Evolutionary conservation across 2,888 invertebrate species (phyloP).

Genomic region (Nephrotoma guestfalica): DNA sequence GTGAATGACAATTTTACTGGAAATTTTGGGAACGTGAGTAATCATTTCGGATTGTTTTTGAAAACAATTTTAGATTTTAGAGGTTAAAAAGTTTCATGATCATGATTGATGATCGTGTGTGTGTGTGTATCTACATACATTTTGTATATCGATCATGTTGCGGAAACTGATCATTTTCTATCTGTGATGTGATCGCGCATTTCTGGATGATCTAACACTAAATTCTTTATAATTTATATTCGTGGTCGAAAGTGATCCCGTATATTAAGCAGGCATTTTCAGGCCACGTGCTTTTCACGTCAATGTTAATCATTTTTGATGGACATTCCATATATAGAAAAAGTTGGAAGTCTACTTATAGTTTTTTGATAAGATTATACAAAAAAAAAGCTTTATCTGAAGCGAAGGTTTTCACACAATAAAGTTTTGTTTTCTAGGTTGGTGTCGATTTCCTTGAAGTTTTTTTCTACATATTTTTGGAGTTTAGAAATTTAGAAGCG

Average conservation of each 20-base stretch:
- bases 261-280: background rate
- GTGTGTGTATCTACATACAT: background rate
- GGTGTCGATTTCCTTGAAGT: background rate
- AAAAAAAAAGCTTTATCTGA: background rate
- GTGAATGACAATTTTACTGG: background rate
- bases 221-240: background rate
- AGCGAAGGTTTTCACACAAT: background rate
- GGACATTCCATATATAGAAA: background rate
- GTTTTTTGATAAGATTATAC: background rate
- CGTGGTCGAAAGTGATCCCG: background rate
- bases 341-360: background rate
- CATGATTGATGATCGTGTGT: background rate
- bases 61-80: background rate
- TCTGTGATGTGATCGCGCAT: too few species aligned
- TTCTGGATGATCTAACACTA: background rate
- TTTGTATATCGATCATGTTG: background rate
- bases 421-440: background rate
- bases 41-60: background rate
- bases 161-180: background rate
- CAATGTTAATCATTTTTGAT: background rate
- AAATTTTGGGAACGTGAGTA: background rate
- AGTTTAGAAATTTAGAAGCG: background rate
- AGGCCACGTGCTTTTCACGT: background rate
- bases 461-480: background rate
- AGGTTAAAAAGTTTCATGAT: background rate